Evolutionary conservation across 2,888 invertebrate genomes (phyloP), one percentile per base, ranked within the genome.

Genomic region (Dexiosoma caninum): DNA sequence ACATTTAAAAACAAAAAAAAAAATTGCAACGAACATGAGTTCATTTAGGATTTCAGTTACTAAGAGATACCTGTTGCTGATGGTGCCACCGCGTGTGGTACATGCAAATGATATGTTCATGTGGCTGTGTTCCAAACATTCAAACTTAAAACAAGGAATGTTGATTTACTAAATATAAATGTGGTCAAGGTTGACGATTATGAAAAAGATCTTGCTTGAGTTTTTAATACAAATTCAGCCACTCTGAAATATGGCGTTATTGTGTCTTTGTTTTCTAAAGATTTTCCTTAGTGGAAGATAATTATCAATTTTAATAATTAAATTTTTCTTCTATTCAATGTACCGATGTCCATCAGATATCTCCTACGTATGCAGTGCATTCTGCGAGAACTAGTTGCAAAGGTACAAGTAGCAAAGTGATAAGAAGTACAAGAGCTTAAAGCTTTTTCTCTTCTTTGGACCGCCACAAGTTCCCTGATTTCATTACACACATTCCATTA

Each of bases 141-240:
- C 49, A 40, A 16, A 7, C n/a, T 46, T 19, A n/a, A 21, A 42
- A 57, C 35, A n/a, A n/a, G 12, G 0, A 53, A 59, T 14, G 30
- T 51, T 14, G 9, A 21, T 5, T 27, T n/a, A 21, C 49, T 35
- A 14, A 10, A 46, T 40, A 16, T 2, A n/a, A 44, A 42, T 53
- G 59, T 70, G 55, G 77, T 77, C 70, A 77, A 77, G 77, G 77
- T 49, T 57, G 49, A 49, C 49, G 55, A 8, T 55, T 44, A 14
- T 21, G n/a, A n/a, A 1, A 53, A 27, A 40, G 21, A 57, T 12
- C 14, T 67, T 35, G 23, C 30, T 37, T 37, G n/a, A 46, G 30
- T 32, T 62, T 74, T 55, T 53, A 69, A 69, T 76, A 59, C 10
- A n/a, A n/a, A n/a, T 19, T 44, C 40, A 40, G 49, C 69, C 76